A percentile compares a stretch with the other conserved stretches of the same genome.
Evolutionary conservation across 2,113 vertebrate genomes (phyloP).

Genomic region (Butorides virescens): DNA sequence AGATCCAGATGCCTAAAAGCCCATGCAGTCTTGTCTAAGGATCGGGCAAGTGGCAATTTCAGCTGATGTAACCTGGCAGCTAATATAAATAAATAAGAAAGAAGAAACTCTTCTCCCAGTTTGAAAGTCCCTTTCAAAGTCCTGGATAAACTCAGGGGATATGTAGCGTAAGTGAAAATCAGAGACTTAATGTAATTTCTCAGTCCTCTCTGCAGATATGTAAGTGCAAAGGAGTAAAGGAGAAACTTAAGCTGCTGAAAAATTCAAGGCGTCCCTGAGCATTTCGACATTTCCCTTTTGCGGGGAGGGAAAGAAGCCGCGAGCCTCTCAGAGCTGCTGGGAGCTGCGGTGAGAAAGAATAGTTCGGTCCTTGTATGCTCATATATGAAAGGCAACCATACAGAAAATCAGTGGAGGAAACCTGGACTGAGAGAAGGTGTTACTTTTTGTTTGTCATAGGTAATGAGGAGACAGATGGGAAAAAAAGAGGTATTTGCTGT

Average conservation of each 20-base stretch:
- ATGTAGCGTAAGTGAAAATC: not conserved
- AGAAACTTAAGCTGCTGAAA: slow-evolving; percentile 6
- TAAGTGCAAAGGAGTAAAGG: not conserved
- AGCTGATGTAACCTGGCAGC: not conserved
- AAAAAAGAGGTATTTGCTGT: not conserved
- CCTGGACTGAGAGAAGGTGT: not conserved
- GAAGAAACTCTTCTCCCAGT: not conserved
- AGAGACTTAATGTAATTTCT: slow-evolving; percentile 8
- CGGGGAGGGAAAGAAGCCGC: not conserved
- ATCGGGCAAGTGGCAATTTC: not conserved
- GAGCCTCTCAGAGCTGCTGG: not conserved
- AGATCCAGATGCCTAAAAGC: not conserved
- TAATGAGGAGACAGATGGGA: not conserved
- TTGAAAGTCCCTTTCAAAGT: not conserved
- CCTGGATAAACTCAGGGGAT: not conserved
- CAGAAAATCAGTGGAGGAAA: not conserved
- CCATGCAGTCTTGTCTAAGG: not conserved
- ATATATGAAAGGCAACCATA: not conserved
- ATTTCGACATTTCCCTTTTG: not conserved
- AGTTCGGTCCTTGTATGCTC: not conserved
- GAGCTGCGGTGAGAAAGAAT: slow-evolving; percentile 1
- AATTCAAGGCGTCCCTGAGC: not conserved
- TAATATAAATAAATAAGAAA: not conserved
- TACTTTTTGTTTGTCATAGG: not conserved
- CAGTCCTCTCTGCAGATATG: not conserved